Conservation (phyloP, 2,888 invertebrate species). For the Andrena praecox region DNA sequence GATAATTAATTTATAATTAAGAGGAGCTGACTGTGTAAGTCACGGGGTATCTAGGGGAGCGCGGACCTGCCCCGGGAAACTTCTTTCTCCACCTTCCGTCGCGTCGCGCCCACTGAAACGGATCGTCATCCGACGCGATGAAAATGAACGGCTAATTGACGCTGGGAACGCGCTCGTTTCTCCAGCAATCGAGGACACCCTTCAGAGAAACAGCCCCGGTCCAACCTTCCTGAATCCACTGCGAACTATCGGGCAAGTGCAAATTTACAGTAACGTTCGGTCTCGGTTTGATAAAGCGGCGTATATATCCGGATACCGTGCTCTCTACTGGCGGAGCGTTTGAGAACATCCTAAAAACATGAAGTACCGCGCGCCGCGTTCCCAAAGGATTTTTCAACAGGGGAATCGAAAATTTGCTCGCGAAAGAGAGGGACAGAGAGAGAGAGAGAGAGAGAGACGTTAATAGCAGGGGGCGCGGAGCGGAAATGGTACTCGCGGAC, state of each 20-base stretch:
- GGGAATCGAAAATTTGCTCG: too few species aligned
- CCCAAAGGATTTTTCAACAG: too few species aligned
- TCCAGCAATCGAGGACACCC: conserved; percentile 7
- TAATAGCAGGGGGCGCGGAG: too few species aligned
- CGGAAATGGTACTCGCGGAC: neutral
- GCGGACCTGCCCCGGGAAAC: conserved; percentile 6
- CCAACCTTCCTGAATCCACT: neutral
- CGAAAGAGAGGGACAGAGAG: too few species aligned
- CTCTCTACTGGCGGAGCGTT: too few species aligned
- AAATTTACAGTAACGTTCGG: too few species aligned
- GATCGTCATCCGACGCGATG: conserved; percentile 27
- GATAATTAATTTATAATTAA: conserved; percentile 77
- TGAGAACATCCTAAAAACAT: too few species aligned
- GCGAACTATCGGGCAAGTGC: too few species aligned
- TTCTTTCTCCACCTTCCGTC: conserved; percentile 10
- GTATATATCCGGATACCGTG: too few species aligned
- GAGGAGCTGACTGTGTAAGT: conserved; percentile 50
- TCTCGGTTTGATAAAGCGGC: too few species aligned
- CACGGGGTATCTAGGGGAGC: conserved; percentile 20
- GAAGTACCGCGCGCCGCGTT: too few species aligned
- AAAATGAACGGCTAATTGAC: conserved; percentile 50
- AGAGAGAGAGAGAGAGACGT: too few species aligned
- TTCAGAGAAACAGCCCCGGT: neutral
- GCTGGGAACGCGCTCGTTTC: conserved; percentile 9
- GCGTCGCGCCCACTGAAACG: neutral